Conservation (phyloP, 1,140 invertebrate genomes). For the Zaprionus ornatus region DNA sequence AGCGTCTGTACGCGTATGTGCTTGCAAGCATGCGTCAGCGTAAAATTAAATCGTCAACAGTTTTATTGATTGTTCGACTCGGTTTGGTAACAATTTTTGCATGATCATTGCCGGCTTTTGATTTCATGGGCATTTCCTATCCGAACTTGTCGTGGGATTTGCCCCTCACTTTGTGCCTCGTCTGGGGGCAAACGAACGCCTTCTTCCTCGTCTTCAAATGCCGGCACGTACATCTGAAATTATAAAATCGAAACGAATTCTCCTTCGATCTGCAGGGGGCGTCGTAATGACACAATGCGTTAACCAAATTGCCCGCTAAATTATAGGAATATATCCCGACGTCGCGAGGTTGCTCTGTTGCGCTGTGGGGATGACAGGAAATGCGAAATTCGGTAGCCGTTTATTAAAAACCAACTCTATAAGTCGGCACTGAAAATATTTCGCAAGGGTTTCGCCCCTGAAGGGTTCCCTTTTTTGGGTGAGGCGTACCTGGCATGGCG, state of each 20-base stretch:
- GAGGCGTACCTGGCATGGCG: neutral
- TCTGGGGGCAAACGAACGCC: neutral
- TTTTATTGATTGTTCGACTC: conserved; percentile 69
- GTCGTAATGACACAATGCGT: conserved; percentile 70
- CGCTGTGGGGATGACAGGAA: conserved; percentile 50
- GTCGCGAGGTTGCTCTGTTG: no score
- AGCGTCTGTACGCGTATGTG: conserved; percentile 14
- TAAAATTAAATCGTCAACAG: conserved; percentile 74
- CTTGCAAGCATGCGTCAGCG: conserved; percentile 69
- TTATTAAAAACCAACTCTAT: conserved; percentile 58
- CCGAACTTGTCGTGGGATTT: conserved; percentile 58
- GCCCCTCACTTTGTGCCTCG: neutral
- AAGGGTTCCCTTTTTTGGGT: no score
- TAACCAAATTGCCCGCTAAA: conserved; percentile 69
- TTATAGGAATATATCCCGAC: conserved; percentile 54
- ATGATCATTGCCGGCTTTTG: conserved; percentile 76
- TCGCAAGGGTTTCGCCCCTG: neutral
- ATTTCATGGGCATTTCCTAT: conserved; percentile 68
- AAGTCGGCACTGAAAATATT: neutral
- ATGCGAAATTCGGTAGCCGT: conserved; percentile 80
- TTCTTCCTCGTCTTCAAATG: conserved; percentile 32
- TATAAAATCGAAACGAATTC: conserved; percentile 25
- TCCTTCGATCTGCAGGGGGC: conserved; percentile 18
- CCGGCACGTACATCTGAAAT: conserved; percentile 69
- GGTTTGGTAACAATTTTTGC: conserved; percentile 62